Evolutionary conservation across 2,113 vertebrate species (phyloP).

Genomic region (Xiphophorus maculatus): DNA sequence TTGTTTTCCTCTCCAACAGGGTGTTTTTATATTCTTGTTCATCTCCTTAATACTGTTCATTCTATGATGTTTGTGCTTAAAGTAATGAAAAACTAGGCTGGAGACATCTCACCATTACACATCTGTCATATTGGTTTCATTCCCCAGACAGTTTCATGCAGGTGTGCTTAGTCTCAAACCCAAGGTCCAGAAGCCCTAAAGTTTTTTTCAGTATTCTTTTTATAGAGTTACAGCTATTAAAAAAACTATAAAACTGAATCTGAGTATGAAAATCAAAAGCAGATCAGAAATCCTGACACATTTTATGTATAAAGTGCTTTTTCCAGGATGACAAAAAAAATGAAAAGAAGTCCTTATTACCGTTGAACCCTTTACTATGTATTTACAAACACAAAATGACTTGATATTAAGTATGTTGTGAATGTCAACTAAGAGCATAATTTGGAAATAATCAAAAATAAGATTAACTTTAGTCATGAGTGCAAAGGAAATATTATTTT

Average conservation of each 20-base stretch:
- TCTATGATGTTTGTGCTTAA: background rate
- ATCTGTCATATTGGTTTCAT: background rate
- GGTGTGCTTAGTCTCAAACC: background rate
- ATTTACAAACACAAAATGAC: too few relatives aligned
- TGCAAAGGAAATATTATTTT: background rate
- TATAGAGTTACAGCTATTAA: too few relatives aligned
- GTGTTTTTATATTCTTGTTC: too few relatives aligned
- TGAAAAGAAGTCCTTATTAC: too few relatives aligned
- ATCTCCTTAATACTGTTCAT: background rate
- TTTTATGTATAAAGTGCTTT: background rate
- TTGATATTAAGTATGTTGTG: background rate
- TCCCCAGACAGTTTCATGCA: slow-evolving; percentile 2
- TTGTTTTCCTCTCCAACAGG: background rate
- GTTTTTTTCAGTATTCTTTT: too few relatives aligned
- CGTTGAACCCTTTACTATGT: too few relatives aligned
- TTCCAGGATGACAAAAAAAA: too few relatives aligned
- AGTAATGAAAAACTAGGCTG: background rate
- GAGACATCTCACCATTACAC: slow-evolving; percentile 42
- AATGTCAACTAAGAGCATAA: background rate
- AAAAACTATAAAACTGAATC: too few relatives aligned
- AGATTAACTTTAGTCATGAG: too few relatives aligned
- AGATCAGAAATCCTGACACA: background rate
- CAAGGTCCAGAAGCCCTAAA: too few relatives aligned
- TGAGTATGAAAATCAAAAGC: too few relatives aligned
- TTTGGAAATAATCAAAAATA: background rate